These are phyloP conservation scores for Bufo gargarizans DNA, from an alignment of 2,113 vertebrate species.

Conservation along the genomic window DNA sequence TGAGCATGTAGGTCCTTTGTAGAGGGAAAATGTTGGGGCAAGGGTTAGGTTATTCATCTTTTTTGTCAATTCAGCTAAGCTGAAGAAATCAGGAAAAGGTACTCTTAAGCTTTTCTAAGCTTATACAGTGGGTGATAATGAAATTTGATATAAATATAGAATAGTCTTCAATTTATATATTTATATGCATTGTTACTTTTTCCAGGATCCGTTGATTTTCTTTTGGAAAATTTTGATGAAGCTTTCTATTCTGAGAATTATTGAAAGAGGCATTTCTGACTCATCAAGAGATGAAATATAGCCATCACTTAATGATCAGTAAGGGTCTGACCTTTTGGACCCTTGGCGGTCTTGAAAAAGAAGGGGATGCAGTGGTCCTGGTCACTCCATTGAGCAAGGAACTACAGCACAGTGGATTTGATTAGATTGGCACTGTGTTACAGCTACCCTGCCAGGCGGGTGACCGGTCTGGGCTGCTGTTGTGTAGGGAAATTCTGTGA, in stretches of 20 bases:
- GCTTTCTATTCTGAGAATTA: neutral
- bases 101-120: neutral
- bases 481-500: too few relatives aligned
- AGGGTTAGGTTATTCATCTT: constrained; percentile 29
- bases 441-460: too few relatives aligned
- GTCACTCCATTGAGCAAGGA: too few relatives aligned
- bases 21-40: constrained; percentile 3
- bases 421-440: too few relatives aligned
- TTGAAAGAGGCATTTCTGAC: too few relatives aligned
- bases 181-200: neutral
- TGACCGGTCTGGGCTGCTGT: too few relatives aligned
- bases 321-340: too few relatives aligned
- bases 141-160: neutral
- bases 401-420: too few relatives aligned
- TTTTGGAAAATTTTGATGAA: neutral
- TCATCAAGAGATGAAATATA: too few relatives aligned
- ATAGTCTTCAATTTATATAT: neutral
- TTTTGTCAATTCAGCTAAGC: neutral
- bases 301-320: too few relatives aligned
- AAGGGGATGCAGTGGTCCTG: too few relatives aligned
- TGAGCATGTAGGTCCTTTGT: constrained; percentile 10
- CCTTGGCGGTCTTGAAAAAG: too few relatives aligned
- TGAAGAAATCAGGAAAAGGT: neutral
- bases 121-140: neutral
- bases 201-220: neutral